Base-by-base conservation (phyloP, 2,797 vertebrate species). In the Carapus acus region DNA sequence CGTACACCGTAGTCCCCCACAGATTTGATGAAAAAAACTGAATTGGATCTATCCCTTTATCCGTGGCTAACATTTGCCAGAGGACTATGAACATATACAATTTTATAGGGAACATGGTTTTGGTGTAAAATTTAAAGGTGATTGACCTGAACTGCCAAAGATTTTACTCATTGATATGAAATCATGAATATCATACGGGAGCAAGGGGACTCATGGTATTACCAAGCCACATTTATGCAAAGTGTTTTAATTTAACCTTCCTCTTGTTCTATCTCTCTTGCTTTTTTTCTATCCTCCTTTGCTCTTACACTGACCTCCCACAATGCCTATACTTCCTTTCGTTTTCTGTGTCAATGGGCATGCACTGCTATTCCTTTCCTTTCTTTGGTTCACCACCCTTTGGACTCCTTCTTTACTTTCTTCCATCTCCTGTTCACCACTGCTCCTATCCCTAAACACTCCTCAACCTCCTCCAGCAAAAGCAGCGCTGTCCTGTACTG, bases 401-500 rank as follows among this genome's bases (percentile, higher is more conserved):
- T 27, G 24, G 9, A 38, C 43, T 56, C 20, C 58, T 34, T 33
- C 20, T 73, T 58, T 57, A 42, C 55, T 65, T 22, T 49, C 41
- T 54, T 58, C 37, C 49, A 29, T 42, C 33, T 50, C 41, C 21
- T 49, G 19, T 54, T 42, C 22, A 11, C 44, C 48, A 6, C 63
- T 60, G 51, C 49, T 63, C 66, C 60, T 34, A 19, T 43, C 52
- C 63, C 62, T 37, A 76, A 74, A 78, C 68, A 19, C 42, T 65
- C 68, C 70, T 49, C 61, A 60, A 27, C 56, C 58, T 51, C 51
- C 37, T 77, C 78, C 91, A 99, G 96, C 93, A 98, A 74, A 99
- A 98, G 85, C 96, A 99, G 58, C 92, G 96, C 20, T 99, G 96
- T 76, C 94, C 94, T 29, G 96, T 98, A 73, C 88, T 99, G 65